A percentile compares a stretch with the other conserved stretches of the same genome.
Conservation (phyloP, 2,113 vertebrate species). For the Bos taurus region DNA sequence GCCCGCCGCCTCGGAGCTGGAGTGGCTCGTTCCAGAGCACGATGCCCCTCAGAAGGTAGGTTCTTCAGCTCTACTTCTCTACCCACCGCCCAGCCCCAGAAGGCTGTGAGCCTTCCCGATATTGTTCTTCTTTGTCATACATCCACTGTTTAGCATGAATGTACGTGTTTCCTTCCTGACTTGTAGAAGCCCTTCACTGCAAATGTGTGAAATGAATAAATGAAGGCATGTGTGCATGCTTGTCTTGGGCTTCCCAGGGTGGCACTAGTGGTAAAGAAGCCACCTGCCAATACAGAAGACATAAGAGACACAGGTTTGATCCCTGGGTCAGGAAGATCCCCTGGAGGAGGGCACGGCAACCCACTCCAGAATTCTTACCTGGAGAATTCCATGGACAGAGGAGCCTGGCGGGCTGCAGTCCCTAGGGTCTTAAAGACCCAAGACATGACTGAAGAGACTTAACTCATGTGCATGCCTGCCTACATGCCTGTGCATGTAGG, state of each 20-base stretch:
- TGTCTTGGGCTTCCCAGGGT: not conserved
- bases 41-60: constrained; percentile 96
- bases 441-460: not conserved
- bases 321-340: not conserved
- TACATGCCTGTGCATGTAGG: not conserved
- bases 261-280: not conserved
- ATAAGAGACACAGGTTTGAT: not conserved
- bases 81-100: not conserved
- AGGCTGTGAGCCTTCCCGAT: not conserved
- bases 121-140: not conserved
- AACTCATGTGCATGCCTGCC: not conserved
- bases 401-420: not conserved
- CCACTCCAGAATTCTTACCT: not conserved
- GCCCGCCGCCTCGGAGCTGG: constrained; percentile 95
- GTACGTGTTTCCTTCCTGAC: not conserved
- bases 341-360: not conserved
- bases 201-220: not conserved
- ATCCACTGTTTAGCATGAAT: not conserved
- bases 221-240: not conserved
- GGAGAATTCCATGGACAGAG: not conserved
- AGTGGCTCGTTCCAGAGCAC: constrained; percentile 97
- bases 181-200: not conserved
- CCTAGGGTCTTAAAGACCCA: not conserved
- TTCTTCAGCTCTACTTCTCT: too few species aligned
- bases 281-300: not conserved